phyloP scores from a whole-genome alignment of 2,797 vertebrate genomes.

The Emys orbicularis region DNA sequence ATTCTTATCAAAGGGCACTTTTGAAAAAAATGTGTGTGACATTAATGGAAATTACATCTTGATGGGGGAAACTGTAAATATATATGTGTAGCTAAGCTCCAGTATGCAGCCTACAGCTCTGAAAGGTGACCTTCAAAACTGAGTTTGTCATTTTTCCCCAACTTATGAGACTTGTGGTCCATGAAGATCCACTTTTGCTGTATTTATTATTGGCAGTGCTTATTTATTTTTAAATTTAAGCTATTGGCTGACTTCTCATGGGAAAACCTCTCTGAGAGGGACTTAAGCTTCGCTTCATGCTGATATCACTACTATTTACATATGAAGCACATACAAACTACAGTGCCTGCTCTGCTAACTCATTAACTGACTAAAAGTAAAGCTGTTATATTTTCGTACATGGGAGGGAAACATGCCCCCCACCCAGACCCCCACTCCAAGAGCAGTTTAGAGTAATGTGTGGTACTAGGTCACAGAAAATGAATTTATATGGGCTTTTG shows the following conservation, averaged over 20 bases:
- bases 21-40: not conserved
- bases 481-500: too few relatives aligned
- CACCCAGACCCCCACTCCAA: too few relatives aligned
- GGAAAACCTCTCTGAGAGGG: not conserved
- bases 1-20: not conserved
- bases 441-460: too few relatives aligned
- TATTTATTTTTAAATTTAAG: not conserved
- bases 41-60: not conserved
- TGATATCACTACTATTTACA: not conserved
- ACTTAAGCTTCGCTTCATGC: not conserved
- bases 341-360: not conserved
- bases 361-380: not conserved
- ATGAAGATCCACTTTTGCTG: not conserved
- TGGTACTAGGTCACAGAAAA: too few relatives aligned
- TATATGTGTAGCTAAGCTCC: not conserved
- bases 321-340: not conserved
- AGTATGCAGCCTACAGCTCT: not conserved
- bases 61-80: too few relatives aligned
- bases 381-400: not conserved
- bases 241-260: not conserved
- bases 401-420: not conserved
- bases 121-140: not conserved
- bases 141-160: not conserved
- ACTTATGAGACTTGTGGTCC: not conserved
- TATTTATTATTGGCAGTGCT: not conserved